phyloP scores from a whole-genome alignment of 2,888 invertebrate species.

The Xestia xanthographa region DNA sequence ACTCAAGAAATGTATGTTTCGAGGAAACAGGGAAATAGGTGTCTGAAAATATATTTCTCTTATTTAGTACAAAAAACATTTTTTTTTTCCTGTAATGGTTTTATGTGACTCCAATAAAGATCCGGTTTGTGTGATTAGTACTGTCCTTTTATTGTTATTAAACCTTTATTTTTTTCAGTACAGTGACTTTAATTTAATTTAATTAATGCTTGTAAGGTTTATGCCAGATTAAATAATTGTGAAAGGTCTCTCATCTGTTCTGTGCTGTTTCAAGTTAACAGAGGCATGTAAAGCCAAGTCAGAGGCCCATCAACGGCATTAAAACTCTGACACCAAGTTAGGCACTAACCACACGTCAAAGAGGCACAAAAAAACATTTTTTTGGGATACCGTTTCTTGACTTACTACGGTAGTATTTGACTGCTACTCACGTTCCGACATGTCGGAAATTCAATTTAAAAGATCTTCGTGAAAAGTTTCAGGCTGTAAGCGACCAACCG shows the following conservation, averaged over 20 bases:
- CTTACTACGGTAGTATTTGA: neutral
- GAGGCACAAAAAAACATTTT: too few relatives aligned
- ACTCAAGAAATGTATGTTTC: neutral
- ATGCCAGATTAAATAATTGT: neutral
- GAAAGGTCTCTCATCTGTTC: neutral
- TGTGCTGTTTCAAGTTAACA: too few relatives aligned
- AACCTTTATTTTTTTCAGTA: neutral
- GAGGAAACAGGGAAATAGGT: too few relatives aligned
- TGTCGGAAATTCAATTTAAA: conserved; percentile 29
- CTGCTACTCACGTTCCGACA: conserved; percentile 23
- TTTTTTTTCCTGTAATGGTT: neutral
- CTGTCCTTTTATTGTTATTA: neutral
- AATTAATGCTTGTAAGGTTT: neutral
- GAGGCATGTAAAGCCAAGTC: neutral
- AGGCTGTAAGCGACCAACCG: neutral
- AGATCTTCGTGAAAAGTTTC: neutral
- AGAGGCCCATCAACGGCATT: too few relatives aligned
- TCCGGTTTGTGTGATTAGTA: neutral
- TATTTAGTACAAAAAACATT: neutral
- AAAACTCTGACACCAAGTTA: too few relatives aligned
- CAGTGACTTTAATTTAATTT: too few relatives aligned
- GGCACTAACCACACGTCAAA: neutral
- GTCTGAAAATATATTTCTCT: neutral
- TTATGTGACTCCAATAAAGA: neutral
- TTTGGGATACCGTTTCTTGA: neutral